Evolutionary conservation across 1,140 invertebrate genomes (phyloP).

Genomic region (Solen grandis): DNA sequence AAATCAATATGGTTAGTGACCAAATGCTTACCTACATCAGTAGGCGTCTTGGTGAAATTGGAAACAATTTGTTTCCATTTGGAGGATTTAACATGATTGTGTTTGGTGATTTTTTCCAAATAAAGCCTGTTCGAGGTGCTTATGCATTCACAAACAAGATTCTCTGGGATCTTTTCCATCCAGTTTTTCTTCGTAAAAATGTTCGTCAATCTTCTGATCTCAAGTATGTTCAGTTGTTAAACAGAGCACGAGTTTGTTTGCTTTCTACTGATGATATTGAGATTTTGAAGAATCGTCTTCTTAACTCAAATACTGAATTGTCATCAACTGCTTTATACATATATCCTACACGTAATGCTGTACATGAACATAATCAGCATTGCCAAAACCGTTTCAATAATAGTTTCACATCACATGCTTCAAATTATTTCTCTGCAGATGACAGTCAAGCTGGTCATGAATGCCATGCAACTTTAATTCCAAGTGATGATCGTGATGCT

Average conservation of each 20-base stretch:
- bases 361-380: not conserved
- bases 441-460: no score
- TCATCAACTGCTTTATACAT: not conserved
- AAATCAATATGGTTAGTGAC: conserved; percentile 28
- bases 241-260: conserved; percentile 8
- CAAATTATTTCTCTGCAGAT: no score
- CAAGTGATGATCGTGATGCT: not conserved
- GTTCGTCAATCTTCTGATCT: not conserved
- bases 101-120: conserved; percentile 27
- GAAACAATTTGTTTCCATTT: conserved; percentile 11
- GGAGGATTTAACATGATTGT: conserved; percentile 1
- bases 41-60: conserved; percentile 17
- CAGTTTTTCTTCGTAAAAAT: conserved; percentile 16
- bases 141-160: conserved; percentile 18
- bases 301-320: no score
- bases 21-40: conserved; percentile 13
- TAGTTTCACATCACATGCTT: no score
- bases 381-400: no score
- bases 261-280: not conserved
- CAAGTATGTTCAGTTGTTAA: conserved; percentile 2
- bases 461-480: no score
- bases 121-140: conserved; percentile 1
- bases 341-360: conserved; percentile 7
- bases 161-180: conserved; percentile 12
- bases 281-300: not conserved